Base-by-base conservation (phyloP, 2,888 invertebrate species). In the Drosophila peninsularis region DNA sequence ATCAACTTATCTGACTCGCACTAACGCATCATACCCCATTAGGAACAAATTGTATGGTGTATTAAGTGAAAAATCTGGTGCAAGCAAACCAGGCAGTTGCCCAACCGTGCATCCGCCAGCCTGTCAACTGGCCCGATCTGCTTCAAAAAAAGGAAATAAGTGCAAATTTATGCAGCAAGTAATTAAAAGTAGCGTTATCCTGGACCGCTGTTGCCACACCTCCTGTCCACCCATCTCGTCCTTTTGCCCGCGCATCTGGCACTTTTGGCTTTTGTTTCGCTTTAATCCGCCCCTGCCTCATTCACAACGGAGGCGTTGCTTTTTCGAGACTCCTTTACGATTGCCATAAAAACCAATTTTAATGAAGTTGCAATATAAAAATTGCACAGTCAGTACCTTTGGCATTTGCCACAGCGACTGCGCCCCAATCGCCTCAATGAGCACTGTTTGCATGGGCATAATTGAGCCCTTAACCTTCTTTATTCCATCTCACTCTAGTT, bases 91-190 rank as follows among this genome's bases (percentile, higher is more conserved):
- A 36, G 49, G 32, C 61, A 36, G 30, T 24, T 67, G 61, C 17
- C 60, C 58, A 52, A 41, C 45, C 27, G 34, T 11, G n/a, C 53
- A 27, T 14, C 37, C 3, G 30, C 11, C 24, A 47, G 24, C 11
- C 24, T 24, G 41, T n/a, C 62, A 42, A 39, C 34, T 54, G 57
- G n/a, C 17, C 32, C 19, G 19, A 32, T 34, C 14, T 49, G 32
- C 60, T 47, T 11, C 27, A 39, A 49, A 57, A 57, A 54, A 37
- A 53, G 67, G 69, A 75, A 86, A 83, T 76, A 70, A 87, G 79
- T 81, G 82, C 71, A 83, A 83, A 83, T 83, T 83, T 83, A 83
- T 83, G 82, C 87, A 81, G 74, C 78, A 83, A 87, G 84, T 83
- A 83, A 83, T 83, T 83, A 83, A 83, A 83, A 83, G 84, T 72